Evolutionary conservation across 2,797 vertebrate genomes (phyloP).

Genomic region (Psittacula derbiana): DNA sequence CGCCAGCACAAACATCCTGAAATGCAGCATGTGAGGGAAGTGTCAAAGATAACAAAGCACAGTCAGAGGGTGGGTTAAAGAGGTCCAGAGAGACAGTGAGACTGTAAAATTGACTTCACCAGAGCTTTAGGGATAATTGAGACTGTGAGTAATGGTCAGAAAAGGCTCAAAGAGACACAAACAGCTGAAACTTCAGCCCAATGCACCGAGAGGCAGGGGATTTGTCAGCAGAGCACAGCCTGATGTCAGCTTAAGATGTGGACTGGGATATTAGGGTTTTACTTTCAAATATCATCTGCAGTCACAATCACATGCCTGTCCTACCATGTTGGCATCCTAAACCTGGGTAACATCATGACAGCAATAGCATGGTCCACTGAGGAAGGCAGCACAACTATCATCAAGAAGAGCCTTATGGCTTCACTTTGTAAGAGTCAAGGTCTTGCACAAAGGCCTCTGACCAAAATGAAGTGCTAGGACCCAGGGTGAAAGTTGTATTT

Average conservation of each 20-base stretch:
- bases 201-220: not conserved
- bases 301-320: not conserved
- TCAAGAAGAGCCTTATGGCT: not conserved
- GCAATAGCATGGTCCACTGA: not conserved
- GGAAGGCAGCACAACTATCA: not conserved
- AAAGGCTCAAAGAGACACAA: not conserved
- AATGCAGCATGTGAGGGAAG: constrained; percentile 30
- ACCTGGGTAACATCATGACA: not conserved
- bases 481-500: not conserved
- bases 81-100: not conserved
- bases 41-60: not conserved
- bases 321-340: not conserved
- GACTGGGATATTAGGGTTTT: not conserved
- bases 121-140: not conserved
- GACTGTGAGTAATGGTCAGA: not conserved
- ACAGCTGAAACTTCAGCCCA: not conserved
- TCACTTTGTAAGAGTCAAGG: not conserved
- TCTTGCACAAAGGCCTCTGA: not conserved
- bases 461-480: not conserved
- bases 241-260: not conserved
- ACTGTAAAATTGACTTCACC: not conserved
- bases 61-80: not conserved
- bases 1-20: constrained; percentile 71
- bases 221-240: not conserved
- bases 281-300: not conserved